These are phyloP conservation scores for Limnodromus scolopaceus DNA, from an alignment of 2,797 vertebrate species.

Conservation along the genomic window DNA sequence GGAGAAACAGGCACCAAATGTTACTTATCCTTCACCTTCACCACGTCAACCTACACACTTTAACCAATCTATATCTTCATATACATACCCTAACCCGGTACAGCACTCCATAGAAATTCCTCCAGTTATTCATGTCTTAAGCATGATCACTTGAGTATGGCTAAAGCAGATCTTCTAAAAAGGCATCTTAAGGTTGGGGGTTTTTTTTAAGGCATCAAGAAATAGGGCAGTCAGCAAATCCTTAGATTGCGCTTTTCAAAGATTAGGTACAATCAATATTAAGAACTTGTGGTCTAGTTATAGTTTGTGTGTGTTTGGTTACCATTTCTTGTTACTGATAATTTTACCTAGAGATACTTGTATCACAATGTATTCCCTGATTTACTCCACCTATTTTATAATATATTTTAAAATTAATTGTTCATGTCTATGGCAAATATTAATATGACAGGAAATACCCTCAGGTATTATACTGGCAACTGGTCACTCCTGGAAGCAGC, in stretches of 20 bases:
- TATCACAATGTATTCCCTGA: not conserved
- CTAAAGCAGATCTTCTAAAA: not conserved
- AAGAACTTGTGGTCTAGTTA: not conserved
- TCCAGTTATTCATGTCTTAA: not conserved
- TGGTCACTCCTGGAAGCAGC: conserved; percentile 67
- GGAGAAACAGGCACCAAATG: not conserved
- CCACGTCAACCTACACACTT: not conserved
- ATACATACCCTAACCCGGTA: not conserved
- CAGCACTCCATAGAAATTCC: not conserved
- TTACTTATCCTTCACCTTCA: not conserved
- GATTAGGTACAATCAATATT: not conserved
- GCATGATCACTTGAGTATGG: not conserved
- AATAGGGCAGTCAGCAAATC: not conserved
- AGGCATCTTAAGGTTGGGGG: not conserved
- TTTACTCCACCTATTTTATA: not conserved
- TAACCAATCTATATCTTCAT: not conserved
- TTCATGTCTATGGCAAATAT: not conserved
- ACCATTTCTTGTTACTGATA: not conserved
- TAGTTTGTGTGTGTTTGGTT: not conserved
- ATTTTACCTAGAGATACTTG: not conserved
- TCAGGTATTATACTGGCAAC: conserved; percentile 61
- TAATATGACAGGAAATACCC: not conserved
- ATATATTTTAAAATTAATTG: not conserved
- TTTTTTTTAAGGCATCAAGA: not conserved
- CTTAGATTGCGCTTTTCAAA: not conserved